These are phyloP conservation scores for Polypedilum vanderplanki DNA, from an alignment of 1,140 invertebrate species.

Conservation along the genomic window DNA sequence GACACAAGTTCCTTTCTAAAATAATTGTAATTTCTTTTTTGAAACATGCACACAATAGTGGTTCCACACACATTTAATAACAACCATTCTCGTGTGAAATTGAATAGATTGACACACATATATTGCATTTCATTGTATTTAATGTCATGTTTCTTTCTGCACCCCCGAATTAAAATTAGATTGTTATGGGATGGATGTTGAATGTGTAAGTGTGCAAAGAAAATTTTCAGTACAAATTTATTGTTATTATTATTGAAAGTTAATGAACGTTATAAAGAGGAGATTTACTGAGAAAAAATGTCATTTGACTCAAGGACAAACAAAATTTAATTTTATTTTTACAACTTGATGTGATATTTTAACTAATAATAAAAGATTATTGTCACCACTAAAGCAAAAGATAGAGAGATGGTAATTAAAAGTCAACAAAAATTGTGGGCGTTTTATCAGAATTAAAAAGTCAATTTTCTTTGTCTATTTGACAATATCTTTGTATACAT, in stretches of 20 bases:
- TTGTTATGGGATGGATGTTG: not conserved
- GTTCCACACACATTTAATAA: no score
- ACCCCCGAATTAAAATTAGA: not conserved
- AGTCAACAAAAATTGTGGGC: constrained; percentile 17
- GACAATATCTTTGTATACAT: not conserved
- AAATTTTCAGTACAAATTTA: not conserved
- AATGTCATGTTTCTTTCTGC: constrained; percentile 15
- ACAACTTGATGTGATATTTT: not conserved
- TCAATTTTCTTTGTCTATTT: not conserved
- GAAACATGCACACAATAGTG: no score
- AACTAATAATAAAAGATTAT: constrained; percentile 4
- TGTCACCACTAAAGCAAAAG: not conserved
- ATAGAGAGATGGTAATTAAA: not conserved
- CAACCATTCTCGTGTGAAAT: no score
- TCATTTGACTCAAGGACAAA: not conserved
- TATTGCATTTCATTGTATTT: constrained; percentile 28
- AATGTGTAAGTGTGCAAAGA: not conserved
- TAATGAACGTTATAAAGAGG: not conserved
- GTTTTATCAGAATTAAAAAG: constrained; percentile 18
- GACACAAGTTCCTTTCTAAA: no score
- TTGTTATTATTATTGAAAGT: not conserved
- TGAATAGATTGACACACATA: constrained; percentile 21
- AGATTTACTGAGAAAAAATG: not conserved
- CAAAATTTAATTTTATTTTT: not conserved
- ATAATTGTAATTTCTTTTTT: no score